phyloP scores from a whole-genome alignment of 2,888 invertebrate species.

The Strigamia crassipes region DNA sequence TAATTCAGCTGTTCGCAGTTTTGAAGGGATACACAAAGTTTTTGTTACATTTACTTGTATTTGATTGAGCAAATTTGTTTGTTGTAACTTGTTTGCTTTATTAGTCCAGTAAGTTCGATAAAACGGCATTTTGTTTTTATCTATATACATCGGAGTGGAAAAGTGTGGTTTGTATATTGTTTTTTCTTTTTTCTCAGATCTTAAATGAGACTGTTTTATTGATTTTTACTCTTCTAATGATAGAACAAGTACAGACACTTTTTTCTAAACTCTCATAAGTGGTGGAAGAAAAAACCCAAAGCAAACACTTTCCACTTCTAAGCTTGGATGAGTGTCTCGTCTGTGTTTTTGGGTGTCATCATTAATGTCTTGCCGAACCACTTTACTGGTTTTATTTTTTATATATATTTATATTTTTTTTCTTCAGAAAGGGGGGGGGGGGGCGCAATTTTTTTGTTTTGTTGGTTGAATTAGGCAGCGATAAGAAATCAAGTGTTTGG shows the following conservation, averaged over 20 bases:
- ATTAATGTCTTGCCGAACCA: conserved; percentile 29
- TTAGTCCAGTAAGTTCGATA: neutral
- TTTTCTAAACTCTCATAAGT: conserved; percentile 34
- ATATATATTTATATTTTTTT: neutral
- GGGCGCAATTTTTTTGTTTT: neutral
- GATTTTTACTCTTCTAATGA: conserved; percentile 39
- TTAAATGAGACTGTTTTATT: neutral
- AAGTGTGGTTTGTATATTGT: conserved; percentile 15
- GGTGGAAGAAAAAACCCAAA: conserved; percentile 23
- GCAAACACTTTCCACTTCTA: conserved; percentile 34
- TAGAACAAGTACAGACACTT: conserved; percentile 38
- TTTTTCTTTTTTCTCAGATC: neutral
- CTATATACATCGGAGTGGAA: neutral
- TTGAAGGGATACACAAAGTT: no score
- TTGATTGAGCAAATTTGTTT: no score
- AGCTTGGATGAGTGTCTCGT: conserved; percentile 39
- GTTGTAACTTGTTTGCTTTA: neutral
- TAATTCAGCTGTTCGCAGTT: no score
- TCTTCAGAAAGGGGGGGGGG: no score
- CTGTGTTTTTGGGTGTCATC: conserved; percentile 35
- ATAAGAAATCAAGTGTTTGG: conserved; percentile 6
- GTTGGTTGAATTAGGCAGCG: neutral
- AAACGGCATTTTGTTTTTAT: neutral
- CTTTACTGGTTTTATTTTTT: neutral
- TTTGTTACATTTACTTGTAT: no score